Conservation (phyloP, 2,797 vertebrate species). For the Aratinga solstitialis region DNA sequence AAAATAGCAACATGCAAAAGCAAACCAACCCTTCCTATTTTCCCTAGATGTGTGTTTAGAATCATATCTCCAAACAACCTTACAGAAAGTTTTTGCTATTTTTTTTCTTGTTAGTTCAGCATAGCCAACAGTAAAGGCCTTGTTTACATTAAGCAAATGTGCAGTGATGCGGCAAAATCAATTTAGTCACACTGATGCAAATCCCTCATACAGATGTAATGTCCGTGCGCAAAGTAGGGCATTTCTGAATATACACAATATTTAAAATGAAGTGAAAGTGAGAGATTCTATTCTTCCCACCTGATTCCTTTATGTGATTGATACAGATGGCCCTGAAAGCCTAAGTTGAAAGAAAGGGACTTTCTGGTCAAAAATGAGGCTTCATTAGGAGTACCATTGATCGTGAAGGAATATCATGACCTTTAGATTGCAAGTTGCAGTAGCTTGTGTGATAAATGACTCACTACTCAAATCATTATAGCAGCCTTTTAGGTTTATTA, state of each 20-base stretch:
- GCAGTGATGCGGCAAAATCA: slow-evolving; percentile 61
- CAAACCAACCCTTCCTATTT: neutral
- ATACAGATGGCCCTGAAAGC: neutral
- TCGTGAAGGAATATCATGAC: neutral
- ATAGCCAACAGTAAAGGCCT: slow-evolving; percentile 25
- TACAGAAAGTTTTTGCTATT: slow-evolving; percentile 18
- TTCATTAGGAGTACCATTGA: neutral
- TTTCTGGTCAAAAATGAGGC: neutral
- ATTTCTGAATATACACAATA: neutral
- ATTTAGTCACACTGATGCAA: slow-evolving; percentile 61
- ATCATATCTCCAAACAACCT: neutral
- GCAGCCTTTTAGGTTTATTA: too few relatives aligned
- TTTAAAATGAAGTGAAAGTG: neutral
- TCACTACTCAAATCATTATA: too few relatives aligned
- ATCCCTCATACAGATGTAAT: slow-evolving; percentile 25
- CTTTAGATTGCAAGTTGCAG: neutral
- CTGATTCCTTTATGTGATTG: neutral
- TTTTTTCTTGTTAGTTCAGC: slow-evolving; percentile 23
- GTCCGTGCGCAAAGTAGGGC: slow-evolving; percentile 37
- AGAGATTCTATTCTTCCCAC: neutral
- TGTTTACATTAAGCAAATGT: slow-evolving; percentile 58
- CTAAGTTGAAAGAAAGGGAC: neutral
- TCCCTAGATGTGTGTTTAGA: neutral
- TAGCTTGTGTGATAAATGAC: neutral
- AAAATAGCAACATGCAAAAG: neutral